These are phyloP conservation scores for Chloroclysta siterata DNA, from an alignment of 2,888 invertebrate species.

Conservation along the genomic window DNA sequence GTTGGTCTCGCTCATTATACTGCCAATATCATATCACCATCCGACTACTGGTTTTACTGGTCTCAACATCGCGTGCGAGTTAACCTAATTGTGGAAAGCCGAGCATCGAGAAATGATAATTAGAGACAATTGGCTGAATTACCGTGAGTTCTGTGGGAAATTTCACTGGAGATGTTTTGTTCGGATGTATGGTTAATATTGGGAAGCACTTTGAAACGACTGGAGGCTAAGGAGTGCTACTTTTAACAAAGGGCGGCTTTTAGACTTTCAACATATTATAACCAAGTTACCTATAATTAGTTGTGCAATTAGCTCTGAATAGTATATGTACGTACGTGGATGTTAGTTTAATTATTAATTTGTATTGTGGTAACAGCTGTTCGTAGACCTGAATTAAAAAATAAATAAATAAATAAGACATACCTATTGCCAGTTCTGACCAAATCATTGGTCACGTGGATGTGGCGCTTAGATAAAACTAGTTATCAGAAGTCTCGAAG, in stretches of 20 bases:
- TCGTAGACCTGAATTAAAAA: no score
- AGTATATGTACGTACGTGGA: no score
- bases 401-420: no score
- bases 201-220: constrained; percentile 24
- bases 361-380: no score
- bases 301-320: no score
- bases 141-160: constrained; percentile 41
- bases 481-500: no score
- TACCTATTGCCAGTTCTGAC: no score
- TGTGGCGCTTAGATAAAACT: no score
- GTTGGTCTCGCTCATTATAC: constrained; percentile 63
- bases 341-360: no score
- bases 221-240: neutral
- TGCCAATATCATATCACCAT: constrained; percentile 65
- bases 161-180: constrained; percentile 40
- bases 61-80: constrained; percentile 67
- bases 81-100: constrained; percentile 76
- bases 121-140: constrained; percentile 55
- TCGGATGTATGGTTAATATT: constrained; percentile 32
- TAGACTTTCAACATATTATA: no score
- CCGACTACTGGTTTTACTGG: constrained; percentile 78
- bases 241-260: neutral
- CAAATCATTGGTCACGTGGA: no score
- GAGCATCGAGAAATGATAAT: constrained; percentile 74
- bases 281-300: no score